phyloP scores from a whole-genome alignment of 2,888 invertebrate genomes.

The Gymnocheta viridis region DNA sequence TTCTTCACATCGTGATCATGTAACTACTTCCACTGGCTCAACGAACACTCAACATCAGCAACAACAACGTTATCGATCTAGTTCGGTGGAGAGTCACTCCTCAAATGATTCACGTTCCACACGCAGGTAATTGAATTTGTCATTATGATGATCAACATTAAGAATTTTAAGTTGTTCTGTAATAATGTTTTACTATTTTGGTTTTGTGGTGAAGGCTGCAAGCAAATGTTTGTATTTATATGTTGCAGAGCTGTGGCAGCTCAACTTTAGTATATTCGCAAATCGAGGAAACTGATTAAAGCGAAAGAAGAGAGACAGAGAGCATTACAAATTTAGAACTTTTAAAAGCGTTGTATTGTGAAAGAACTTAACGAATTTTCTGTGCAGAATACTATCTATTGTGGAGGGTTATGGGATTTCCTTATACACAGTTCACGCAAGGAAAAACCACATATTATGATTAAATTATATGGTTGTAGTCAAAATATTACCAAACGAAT shows the following conservation, averaged over 20 bases:
- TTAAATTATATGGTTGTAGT: no score
- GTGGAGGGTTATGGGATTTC: no score
- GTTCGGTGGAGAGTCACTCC: slow-evolving; percentile 94
- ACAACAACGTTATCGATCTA: slow-evolving; percentile 86
- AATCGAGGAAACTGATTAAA: no score
- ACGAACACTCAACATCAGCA: slow-evolving; percentile 73
- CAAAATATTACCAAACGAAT: no score
- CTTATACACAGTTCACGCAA: no score
- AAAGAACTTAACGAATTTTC: no score
- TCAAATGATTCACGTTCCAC: slow-evolving; percentile 92
- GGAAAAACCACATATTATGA: no score
- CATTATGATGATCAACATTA: slow-evolving; percentile 54
- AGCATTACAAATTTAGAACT: no score
- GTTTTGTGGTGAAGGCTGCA: slow-evolving; percentile 25
- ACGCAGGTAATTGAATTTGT: slow-evolving; percentile 84
- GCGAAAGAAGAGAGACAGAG: no score
- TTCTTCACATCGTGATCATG: slow-evolving; percentile 82
- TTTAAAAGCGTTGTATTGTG: no score
- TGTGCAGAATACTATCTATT: no score
- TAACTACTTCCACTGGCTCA: slow-evolving; percentile 69
- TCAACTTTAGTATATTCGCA: no score
- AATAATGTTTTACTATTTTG: neutral
- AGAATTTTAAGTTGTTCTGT: slow-evolving; percentile 32
- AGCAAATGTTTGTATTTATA: neutral
- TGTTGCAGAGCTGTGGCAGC: slow-evolving; percentile 8